Base-by-base conservation (phyloP, 2,797 vertebrate genomes). In the Neosilurus mollespiculum region DNA sequence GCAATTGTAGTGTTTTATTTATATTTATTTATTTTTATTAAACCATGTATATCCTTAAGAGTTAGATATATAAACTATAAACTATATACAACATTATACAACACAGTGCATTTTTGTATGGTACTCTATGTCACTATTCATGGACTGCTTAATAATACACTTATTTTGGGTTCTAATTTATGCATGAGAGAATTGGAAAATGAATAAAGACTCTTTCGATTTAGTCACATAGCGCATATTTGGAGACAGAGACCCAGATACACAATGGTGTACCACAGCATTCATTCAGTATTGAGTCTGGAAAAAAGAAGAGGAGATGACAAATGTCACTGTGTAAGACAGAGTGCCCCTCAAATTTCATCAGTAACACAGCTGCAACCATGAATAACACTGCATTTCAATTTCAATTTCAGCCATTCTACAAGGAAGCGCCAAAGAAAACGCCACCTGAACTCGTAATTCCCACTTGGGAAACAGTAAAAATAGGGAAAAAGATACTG, bases 171-270 rank as follows among this genome's bases (percentile, higher is more conserved):
- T 22, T 26, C 43, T 75, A 58, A 43, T 72, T 86, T 82, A 82
- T 81, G 82, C 34, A 61, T 76, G 73, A 22, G 53, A 75, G 67
- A 81, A 53, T n/a, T 51, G 70, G 72, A 61, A 51, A 65, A 54
- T 14, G 83, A 59, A 86, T 72, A 83, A 69, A 83, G 82, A 77
- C 67, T 76, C 76, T 73, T 80, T 87, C 76, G 67, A 24, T 84
- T 83, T 72, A 59, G 76, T 84, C 76, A 84, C 62, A 58, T 10
- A 61, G 34, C 16, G 69, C 51, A 82, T 67, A 67, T 76, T 71
- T 70, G 58, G 65, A 84, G 53, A 77, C 78, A 70, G 78, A 76
- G 58, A 59, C 26, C 75, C 77, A 82, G 84, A 80, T 61, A 80
- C 81, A 77, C 43, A 82, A 54, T 49, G 34, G 43, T 58, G 20